Evolutionary conservation across 2,797 vertebrate genomes (phyloP).

Genomic region (Phrynocephalus guinanensis): DNA sequence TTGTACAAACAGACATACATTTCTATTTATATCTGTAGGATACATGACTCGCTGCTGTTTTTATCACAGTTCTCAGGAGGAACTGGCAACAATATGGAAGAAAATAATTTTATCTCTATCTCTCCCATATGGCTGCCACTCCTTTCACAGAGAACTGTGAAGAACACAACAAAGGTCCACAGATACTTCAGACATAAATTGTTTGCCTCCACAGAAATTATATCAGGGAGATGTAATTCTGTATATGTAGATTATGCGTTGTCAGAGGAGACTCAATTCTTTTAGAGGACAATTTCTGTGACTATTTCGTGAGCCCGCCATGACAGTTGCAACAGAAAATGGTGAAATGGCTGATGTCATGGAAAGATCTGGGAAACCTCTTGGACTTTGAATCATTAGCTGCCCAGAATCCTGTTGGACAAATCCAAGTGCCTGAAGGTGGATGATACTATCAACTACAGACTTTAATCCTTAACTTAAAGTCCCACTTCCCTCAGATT

Average conservation of each 20-base stretch:
- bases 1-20: too few species aligned
- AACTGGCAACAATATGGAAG: too few species aligned
- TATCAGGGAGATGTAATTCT: not conserved
- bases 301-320: not conserved
- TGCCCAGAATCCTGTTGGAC: too few species aligned
- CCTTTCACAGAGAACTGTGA: not conserved
- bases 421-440: too few species aligned
- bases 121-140: not conserved
- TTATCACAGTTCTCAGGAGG: too few species aligned
- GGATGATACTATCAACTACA: too few species aligned
- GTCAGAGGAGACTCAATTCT: not conserved
- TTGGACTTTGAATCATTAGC: too few species aligned
- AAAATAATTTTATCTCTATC: too few species aligned
- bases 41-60: not conserved
- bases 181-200: not conserved
- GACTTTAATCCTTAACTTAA: too few species aligned
- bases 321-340: not conserved
- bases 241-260: not conserved
- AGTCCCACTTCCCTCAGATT: too few species aligned
- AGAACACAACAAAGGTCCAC: not conserved
- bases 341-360: not conserved
- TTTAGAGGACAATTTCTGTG: not conserved
- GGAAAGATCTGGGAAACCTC: too few species aligned
- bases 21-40: too few species aligned
- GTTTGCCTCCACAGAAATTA: not conserved